These are phyloP conservation scores for Protonibea diacanthus DNA, from an alignment of 2,797 vertebrate genomes.

Conservation along the genomic window DNA sequence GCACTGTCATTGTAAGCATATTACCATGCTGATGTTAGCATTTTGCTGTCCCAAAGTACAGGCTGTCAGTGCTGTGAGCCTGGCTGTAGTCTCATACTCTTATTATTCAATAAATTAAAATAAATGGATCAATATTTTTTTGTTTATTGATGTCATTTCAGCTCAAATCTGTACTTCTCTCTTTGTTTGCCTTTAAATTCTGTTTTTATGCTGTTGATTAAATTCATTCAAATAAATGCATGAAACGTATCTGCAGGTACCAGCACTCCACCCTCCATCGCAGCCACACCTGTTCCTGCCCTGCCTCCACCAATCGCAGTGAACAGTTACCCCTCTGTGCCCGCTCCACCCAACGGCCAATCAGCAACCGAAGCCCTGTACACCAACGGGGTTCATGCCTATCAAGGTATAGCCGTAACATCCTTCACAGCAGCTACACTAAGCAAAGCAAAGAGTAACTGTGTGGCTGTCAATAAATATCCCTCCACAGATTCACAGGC, in stretches of 20 bases:
- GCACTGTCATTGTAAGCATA: slow-evolving; percentile 3
- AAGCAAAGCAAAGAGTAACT: not conserved
- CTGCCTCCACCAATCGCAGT: slow-evolving; percentile 91
- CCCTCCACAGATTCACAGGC: slow-evolving; percentile 16
- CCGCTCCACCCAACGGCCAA: slow-evolving; percentile 90
- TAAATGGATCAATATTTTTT: not conserved
- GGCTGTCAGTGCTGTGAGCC: not conserved
- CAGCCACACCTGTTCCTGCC: slow-evolving; percentile 91
- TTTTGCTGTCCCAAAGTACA: not conserved
- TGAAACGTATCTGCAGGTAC: slow-evolving; percentile 84
- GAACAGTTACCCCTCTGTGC: slow-evolving; percentile 91
- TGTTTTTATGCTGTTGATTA: not conserved
- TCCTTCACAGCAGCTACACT: not conserved
- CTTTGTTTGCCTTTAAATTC: not conserved
- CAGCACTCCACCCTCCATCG: slow-evolving; percentile 94
- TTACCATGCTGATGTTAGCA: slow-evolving; percentile 21
- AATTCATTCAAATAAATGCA: not conserved
- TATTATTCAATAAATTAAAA: not conserved
- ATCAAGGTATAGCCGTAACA: slow-evolving; percentile 87
- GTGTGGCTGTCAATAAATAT: not conserved
- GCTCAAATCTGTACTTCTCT: not conserved
- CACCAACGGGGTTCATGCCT: slow-evolving; percentile 93
- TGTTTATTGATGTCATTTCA: not conserved
- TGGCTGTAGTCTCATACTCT: not conserved
- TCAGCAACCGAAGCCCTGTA: slow-evolving; percentile 91